A percentile compares a stretch with the other conserved stretches of the same genome.
phyloP scores from a whole-genome alignment of 2,888 invertebrate species.

The Drosophila aldrichi region DNA sequence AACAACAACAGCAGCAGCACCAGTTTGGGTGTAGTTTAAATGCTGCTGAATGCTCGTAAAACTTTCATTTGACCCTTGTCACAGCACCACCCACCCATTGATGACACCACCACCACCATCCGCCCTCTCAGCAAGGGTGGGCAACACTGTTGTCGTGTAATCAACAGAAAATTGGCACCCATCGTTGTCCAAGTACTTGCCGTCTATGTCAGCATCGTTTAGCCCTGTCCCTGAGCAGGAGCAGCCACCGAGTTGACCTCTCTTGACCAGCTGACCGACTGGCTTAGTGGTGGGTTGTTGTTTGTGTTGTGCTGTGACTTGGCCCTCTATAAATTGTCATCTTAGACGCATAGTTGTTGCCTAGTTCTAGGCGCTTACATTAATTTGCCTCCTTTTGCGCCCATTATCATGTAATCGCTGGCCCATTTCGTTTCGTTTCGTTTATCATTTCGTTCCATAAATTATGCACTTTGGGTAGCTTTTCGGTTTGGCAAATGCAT shows the following conservation, averaged over 20 bases:
- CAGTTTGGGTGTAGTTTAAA: conserved; percentile 61
- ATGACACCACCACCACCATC: conserved; percentile 6
- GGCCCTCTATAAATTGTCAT: conserved; percentile 63
- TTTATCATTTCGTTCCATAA: conserved; percentile 63
- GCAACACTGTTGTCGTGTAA: conserved; percentile 56
- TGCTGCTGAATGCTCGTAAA: conserved; percentile 56
- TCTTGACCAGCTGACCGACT: conserved; percentile 59
- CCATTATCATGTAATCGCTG: conserved; percentile 37
- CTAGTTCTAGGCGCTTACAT: conserved; percentile 44
- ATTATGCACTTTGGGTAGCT: conserved; percentile 30
- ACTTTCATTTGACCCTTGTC: conserved; percentile 77
- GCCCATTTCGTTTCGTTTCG: conserved; percentile 54
- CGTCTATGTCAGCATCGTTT: conserved; percentile 69
- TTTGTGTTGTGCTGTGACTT: conserved; percentile 59
- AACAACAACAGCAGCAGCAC: conserved; percentile 13
- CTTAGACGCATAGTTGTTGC: conserved; percentile 49
- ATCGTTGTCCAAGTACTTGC: conserved; percentile 48
- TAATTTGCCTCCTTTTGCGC: conserved; percentile 25
- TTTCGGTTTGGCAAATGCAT: conserved; percentile 39
- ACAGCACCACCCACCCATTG: conserved; percentile 25
- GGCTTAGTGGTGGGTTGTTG: conserved; percentile 64
- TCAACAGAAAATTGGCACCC: conserved; percentile 77
- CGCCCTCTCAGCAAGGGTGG: conserved; percentile 25
- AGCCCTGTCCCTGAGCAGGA: conserved; percentile 44
- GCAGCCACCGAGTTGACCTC: conserved; percentile 25